Conservation (phyloP, 2,888 invertebrate genomes). For the Meta bourneti region DNA sequence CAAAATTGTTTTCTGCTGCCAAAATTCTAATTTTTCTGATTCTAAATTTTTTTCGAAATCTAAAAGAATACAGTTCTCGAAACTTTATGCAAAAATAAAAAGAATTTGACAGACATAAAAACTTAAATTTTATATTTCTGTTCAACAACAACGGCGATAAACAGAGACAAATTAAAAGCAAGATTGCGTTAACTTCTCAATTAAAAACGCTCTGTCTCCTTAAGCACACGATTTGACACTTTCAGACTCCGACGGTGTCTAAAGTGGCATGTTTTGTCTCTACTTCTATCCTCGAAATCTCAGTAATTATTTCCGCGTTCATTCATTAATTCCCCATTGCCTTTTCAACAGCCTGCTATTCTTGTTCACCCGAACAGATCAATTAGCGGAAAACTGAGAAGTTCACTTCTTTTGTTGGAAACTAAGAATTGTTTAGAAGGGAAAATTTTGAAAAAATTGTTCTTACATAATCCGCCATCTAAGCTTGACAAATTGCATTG, state of each 20-base stretch:
- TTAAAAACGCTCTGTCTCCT: background rate
- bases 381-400: background rate
- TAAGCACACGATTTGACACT: background rate
- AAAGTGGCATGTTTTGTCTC: background rate
- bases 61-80: background rate
- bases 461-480: background rate
- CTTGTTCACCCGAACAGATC: background rate
- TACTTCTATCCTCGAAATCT: background rate
- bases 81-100: background rate
- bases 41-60: too few relatives aligned
- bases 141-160: too few relatives aligned
- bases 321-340: background rate
- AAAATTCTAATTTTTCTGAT: too few relatives aligned
- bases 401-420: background rate
- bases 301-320: background rate
- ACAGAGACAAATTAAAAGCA: background rate
- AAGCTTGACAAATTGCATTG: slow-evolving; percentile 35
- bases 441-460: background rate
- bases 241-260: background rate
- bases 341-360: background rate
- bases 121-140: too few relatives aligned
- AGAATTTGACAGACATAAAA: background rate
- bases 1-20: too few relatives aligned
- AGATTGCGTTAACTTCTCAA: background rate
- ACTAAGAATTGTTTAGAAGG: background rate